A percentile compares a stretch with the other conserved stretches of the same genome.
Conservation (phyloP, 2,888 invertebrate genomes). For the Steinernema hermaphroditum region DNA sequence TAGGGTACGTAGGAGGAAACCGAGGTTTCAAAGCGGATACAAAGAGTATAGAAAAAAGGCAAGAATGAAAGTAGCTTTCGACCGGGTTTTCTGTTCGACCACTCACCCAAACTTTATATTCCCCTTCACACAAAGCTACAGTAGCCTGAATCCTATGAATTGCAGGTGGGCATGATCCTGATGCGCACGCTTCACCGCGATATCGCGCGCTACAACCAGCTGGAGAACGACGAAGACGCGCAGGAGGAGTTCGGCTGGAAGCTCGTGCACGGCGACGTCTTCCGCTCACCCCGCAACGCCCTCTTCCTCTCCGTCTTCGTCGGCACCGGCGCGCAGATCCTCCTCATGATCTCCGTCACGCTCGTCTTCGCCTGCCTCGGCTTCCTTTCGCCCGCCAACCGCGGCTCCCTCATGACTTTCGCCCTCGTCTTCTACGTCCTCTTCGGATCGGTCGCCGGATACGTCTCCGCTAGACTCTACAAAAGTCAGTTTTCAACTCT, state of each 20-base stretch:
- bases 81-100: not conserved
- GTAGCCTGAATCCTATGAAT: not conserved
- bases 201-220: slow-evolving; percentile 95
- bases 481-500: slow-evolving; percentile 75
- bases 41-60: too few relatives aligned
- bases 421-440: slow-evolving; percentile 94
- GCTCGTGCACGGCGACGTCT: slow-evolving; percentile 74
- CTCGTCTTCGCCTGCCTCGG: slow-evolving; percentile 97
- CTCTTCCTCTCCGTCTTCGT: slow-evolving; percentile 92
- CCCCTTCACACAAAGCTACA: too few relatives aligned
- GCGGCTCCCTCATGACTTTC: slow-evolving; percentile 97
- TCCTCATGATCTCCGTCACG: slow-evolving; percentile 92
- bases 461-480: slow-evolving; percentile 92
- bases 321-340: slow-evolving; percentile 94
- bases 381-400: slow-evolving; percentile 95
- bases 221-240: slow-evolving; percentile 73
- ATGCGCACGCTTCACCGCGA: slow-evolving; percentile 94
- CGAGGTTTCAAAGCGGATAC: too few relatives aligned
- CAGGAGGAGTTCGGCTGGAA: slow-evolving; percentile 83
- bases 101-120: not conserved
- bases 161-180: slow-evolving; percentile 88
- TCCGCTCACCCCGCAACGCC: slow-evolving; percentile 79
- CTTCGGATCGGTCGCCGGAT: slow-evolving; percentile 93
- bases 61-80: too few relatives aligned
- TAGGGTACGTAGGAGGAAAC: too few relatives aligned